phyloP scores from a whole-genome alignment of 2,888 invertebrate species.

The Drosophila histrio region DNA sequence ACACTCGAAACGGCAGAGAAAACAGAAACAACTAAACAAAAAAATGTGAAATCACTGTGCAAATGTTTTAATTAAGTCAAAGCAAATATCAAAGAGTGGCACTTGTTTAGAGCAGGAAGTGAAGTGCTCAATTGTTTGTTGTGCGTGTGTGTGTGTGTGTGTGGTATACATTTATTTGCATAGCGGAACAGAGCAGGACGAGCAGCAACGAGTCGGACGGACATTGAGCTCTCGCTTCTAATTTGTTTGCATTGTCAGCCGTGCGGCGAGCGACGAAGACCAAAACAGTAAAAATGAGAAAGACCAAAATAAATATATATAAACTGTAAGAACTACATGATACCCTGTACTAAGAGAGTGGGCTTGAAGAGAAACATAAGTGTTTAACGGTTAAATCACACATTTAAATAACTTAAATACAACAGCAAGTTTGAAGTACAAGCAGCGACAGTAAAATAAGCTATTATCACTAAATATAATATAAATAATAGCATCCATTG shows the following conservation, averaged over 20 bases:
- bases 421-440: too few species aligned
- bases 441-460: too few species aligned
- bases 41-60: conserved; percentile 63
- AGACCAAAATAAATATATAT: not conserved
- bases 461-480: too few species aligned
- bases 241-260: conserved; percentile 71
- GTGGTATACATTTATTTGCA: conserved; percentile 63
- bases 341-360: conserved; percentile 12
- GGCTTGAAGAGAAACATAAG: too few species aligned
- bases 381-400: too few species aligned
- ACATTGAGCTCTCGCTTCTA: conserved; percentile 63
- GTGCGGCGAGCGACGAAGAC: conserved; percentile 48
- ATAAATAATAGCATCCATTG: too few species aligned
- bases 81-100: conserved; percentile 75
- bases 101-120: conserved; percentile 65
- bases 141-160: conserved; percentile 44
- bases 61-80: conserved; percentile 81
- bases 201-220: conserved; percentile 7
- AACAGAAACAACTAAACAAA: conserved; percentile 24
- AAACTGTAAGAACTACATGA: not conserved
- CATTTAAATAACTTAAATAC: too few species aligned
- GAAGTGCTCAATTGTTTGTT: conserved; percentile 61
- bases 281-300: conserved; percentile 24
- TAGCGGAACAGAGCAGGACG: conserved; percentile 58
- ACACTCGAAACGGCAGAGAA: conserved; percentile 24